Evolutionary conservation across 2,113 vertebrate species (phyloP), one percentile per base, ranked within the genome.

Genomic region (Semicossyphus pulcher): DNA sequence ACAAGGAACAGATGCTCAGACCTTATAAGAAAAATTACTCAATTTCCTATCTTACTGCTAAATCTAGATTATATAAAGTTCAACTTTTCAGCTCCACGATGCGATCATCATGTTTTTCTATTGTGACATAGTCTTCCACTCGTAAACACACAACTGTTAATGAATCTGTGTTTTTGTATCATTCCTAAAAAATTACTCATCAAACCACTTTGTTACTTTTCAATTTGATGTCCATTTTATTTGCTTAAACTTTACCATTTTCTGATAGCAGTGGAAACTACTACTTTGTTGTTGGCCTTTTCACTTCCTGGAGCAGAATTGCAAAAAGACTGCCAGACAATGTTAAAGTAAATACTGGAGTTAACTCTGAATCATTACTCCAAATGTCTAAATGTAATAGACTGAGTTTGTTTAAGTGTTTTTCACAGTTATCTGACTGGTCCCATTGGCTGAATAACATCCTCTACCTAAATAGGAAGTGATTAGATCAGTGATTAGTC

Each of bases 401-500:
- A 64, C 20, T 67, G 10, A 2, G 7, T 82, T 63, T 62, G 23
- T 62, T 34, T 65, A 77, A 37, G 32, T 44, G 65, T 72, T 82
- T 68, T 65, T 53, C 29, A 54, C 59, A 67, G 67, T 72, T 76
- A 76, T 74, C 52, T 67, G 42, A 25, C 59, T 81, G 47, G 63
- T 78, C 16, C 58, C 65, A 53, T 29, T 76, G 62, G 41, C n/a
- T 79, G 68, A 76, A 68, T 61, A 66, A 54, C 56, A 65, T 60
- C 48, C 39, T 4, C 16, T 36, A 42, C 64, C 45, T 61, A 58
- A 78, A 89, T 66, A 42, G 39, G 47, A 85, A 63, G 74, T 64
- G 73, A 89, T 83, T 83, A 53, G 25, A 76, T 68, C 71, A 81
- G 77, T 70, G 53, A 84, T 88, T 78, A 78, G 41, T 76, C 47